Base-by-base conservation (phyloP, 2,113 vertebrate species). In the Acanthochromis polyacanthus region DNA sequence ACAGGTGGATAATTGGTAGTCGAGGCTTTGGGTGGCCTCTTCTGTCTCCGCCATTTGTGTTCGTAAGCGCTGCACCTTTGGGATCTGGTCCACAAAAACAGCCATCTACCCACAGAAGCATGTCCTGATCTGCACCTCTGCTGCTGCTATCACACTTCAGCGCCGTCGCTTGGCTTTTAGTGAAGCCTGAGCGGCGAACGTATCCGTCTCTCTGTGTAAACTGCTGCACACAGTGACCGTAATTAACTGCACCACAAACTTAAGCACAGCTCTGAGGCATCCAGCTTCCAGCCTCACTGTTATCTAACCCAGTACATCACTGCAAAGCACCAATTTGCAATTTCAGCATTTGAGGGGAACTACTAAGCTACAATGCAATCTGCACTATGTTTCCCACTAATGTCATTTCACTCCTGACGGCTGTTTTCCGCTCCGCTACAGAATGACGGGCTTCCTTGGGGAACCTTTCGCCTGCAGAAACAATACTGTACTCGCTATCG, bases 1-100 rank as follows among this genome's bases (percentile, higher is more conserved):
- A 83, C 87, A 86, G 87, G 85, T 87, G 86, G 82, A 78, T 91
- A 84, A 89, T 89, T 89, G 71, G 71, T 68, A 73, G 66, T 81
- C 32, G 40, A 60, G 71, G 73, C 25, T 84, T 57, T 81, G 51
- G 76, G 69, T 51, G 71, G 73, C 22, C 69, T 84, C 69, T 43
- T 46, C 83, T 48, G 28, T 78, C 61, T 48, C 55, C 52, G 66
- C 78, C 69, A 73, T 80, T 85, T 61, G 80, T 83, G 83, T 80
- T 73, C 52, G 40, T 76, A 85, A 80, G 56, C 62, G 71, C 70
- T 20, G 11, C 61, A 57, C 83, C 59, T 86, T 71, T 76, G 89
- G 79, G 86, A 89, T 46, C 48, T 2, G 14, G 45, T 67, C 59
- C 63, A 56, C 43, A 74, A 77, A 87, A 83, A 81, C 53, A 83